Conservation (phyloP, 2,888 invertebrate genomes). For the Arctia plantaginis region DNA sequence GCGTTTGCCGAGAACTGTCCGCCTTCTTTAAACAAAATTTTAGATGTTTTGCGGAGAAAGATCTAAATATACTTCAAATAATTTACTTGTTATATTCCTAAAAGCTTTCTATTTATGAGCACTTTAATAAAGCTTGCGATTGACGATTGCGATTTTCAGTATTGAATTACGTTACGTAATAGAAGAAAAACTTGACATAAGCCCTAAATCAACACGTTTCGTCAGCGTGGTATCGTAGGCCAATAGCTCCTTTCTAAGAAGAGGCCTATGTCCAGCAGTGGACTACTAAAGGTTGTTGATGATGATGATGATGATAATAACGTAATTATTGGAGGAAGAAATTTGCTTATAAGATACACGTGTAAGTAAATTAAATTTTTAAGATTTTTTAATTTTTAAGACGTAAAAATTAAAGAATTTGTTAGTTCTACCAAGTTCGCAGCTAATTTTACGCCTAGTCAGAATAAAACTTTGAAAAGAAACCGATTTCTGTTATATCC, state of each 20-base stretch:
- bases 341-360: neutral
- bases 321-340: neutral
- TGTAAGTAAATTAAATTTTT: neutral
- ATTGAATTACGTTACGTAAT: too few species aligned
- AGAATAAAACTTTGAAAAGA: slow-evolving; percentile 58
- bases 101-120: neutral
- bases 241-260: too few species aligned
- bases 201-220: too few species aligned
- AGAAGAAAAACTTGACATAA: too few species aligned
- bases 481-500: slow-evolving; percentile 66
- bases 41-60: neutral
- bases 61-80: neutral
- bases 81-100: neutral
- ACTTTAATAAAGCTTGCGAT: neutral
- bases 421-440: neutral
- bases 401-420: neutral
- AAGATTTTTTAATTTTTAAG: neutral
- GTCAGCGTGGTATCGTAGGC: too few species aligned
- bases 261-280: too few species aligned
- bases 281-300: too few species aligned
- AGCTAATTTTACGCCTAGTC: slow-evolving; percentile 11
- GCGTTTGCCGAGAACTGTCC: neutral
- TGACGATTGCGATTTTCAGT: neutral
- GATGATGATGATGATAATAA: too few species aligned
- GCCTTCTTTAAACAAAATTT: neutral